These are phyloP conservation scores for Drosophila macrothrix DNA, from an alignment of 2,888 invertebrate species.

Conservation along the genomic window DNA sequence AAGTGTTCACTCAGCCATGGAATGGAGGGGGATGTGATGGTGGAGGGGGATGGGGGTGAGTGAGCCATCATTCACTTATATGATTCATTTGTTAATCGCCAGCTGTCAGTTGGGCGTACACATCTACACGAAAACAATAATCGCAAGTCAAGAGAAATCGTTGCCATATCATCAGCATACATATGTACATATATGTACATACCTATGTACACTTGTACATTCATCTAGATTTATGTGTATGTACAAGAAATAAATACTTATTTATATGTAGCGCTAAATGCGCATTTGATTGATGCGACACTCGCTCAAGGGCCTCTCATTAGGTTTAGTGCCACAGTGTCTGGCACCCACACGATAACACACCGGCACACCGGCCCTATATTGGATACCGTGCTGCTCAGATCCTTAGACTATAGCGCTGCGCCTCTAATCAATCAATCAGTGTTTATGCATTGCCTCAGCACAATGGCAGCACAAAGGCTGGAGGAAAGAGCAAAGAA, in stretches of 20 bases:
- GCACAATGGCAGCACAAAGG: slow-evolving; percentile 41
- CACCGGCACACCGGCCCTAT: slow-evolving; percentile 6
- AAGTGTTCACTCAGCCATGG: slow-evolving; percentile 32
- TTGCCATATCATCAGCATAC: slow-evolving; percentile 28
- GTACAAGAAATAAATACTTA: slow-evolving; percentile 41
- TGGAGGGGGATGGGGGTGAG: neutral
- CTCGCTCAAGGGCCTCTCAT: slow-evolving; percentile 77
- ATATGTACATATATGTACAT: neutral
- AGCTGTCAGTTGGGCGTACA: slow-evolving; percentile 60
- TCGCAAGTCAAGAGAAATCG: slow-evolving; percentile 74
- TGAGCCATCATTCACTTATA: slow-evolving; percentile 65
- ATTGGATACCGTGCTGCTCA: neutral
- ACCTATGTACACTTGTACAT: neutral
- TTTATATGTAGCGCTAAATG: slow-evolving; percentile 71
- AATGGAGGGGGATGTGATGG: neutral
- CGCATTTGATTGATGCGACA: slow-evolving; percentile 79
- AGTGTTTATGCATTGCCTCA: slow-evolving; percentile 67
- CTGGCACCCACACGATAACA: slow-evolving; percentile 37
- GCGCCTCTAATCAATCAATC: slow-evolving; percentile 82
- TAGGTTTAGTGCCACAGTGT: slow-evolving; percentile 65
- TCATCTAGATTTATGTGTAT: slow-evolving; percentile 3
- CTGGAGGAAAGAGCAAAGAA: slow-evolving; percentile 25
- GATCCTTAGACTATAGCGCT: slow-evolving; percentile 25
- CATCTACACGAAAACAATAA: slow-evolving; percentile 69
- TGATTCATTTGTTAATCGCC: slow-evolving; percentile 77